Evolutionary conservation across 2,113 vertebrate species (phyloP).

Genomic region (Dipodomys spectabilis): DNA sequence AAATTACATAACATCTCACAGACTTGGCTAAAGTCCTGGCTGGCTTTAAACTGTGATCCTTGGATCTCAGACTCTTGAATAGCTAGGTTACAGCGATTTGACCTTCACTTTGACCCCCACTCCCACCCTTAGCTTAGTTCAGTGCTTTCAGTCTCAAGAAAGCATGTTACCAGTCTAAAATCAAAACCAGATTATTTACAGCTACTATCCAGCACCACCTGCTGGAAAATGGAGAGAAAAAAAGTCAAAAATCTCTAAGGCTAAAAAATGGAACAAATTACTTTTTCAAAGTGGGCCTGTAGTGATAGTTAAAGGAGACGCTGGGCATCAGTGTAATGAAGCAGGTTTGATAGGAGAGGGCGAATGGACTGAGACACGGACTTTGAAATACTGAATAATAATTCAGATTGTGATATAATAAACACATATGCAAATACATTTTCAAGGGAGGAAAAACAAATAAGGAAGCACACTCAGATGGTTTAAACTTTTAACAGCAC

Average conservation of each 20-base stretch:
- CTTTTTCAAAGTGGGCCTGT: neutral
- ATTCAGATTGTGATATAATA: neutral
- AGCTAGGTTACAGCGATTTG: too few relatives aligned
- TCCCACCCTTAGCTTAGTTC: neutral
- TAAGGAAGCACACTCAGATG: neutral
- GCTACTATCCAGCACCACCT: constrained; percentile 77
- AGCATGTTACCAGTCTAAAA: neutral
- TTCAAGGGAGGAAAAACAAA: constrained; percentile 1
- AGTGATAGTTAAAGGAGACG: neutral
- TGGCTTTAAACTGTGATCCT: too few relatives aligned
- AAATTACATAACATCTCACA: too few relatives aligned
- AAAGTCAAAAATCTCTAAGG: neutral
- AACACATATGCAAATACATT: neutral
- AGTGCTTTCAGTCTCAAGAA: neutral
- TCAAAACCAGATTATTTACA: constrained; percentile 54
- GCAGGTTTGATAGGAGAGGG: neutral
- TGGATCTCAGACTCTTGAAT: too few relatives aligned
- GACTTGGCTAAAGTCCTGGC: too few relatives aligned
- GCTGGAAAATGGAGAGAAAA: constrained; percentile 59
- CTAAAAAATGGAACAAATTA: neutral
- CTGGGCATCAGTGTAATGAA: neutral
- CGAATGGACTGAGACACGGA: neutral
- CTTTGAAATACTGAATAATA: constrained; percentile 5
- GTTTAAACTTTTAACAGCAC: neutral
- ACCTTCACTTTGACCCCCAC: too few relatives aligned